Evolutionary conservation across 2,113 vertebrate species (phyloP).

Genomic region (Tychaedon coryphoeus): DNA sequence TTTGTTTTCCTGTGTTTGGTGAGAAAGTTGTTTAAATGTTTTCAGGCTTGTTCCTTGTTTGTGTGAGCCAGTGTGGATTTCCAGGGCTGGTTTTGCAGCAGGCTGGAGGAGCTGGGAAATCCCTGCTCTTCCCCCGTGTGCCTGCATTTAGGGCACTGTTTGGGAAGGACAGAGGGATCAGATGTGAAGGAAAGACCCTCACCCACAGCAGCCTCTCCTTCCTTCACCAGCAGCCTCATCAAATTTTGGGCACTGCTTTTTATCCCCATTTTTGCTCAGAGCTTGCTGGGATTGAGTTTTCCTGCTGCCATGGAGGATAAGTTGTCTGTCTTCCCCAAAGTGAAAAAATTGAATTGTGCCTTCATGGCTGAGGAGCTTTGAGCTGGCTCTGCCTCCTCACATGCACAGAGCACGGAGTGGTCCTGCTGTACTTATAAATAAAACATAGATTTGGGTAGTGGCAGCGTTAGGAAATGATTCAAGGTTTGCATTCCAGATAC

Average conservation of each 20-base stretch:
- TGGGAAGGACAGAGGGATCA: neutral
- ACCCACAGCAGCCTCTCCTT: neutral
- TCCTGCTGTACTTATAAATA: conserved; percentile 39
- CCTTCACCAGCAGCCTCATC: neutral
- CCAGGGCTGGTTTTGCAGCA: neutral
- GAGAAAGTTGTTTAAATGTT: neutral
- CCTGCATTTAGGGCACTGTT: neutral
- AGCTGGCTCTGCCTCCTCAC: neutral
- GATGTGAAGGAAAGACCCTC: neutral
- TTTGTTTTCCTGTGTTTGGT: neutral
- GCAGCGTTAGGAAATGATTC: neutral
- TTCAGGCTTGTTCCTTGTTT: neutral
- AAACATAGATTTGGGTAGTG: neutral
- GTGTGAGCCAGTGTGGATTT: neutral
- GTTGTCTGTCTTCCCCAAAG: neutral
- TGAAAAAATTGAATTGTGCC: conserved; percentile 12
- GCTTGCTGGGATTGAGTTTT: neutral
- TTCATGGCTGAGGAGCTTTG: conserved; percentile 34
- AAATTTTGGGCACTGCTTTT: neutral
- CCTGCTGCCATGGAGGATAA: neutral
- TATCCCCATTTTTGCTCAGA: neutral
- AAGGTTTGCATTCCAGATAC: neutral
- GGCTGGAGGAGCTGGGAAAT: neutral
- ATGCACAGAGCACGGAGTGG: neutral
- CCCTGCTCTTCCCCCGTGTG: neutral